phyloP scores from a whole-genome alignment of 2,797 vertebrate genomes.

The Trachurus trachurus region DNA sequence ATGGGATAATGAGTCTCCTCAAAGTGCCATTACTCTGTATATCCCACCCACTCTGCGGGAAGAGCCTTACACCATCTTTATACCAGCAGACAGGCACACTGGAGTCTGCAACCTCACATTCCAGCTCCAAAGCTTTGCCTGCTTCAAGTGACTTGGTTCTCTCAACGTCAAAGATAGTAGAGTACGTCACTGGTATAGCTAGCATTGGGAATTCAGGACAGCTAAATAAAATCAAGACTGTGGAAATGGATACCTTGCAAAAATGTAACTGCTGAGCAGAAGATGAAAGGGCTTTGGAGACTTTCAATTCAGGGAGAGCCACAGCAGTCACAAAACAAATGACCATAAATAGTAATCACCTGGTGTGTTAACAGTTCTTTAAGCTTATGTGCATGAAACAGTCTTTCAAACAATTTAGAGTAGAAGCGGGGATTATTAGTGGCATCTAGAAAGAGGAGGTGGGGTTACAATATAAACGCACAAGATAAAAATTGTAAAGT shows the following conservation, averaged over 20 bases:
- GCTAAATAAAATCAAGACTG: conserved; percentile 77
- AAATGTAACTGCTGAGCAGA: conserved; percentile 58
- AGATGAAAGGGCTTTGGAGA: conserved; percentile 61
- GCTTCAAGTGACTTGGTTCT: conserved; percentile 83
- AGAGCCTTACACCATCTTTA: conserved; percentile 87
- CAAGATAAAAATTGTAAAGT: conserved; percentile 82
- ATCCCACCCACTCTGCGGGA: conserved; percentile 83
- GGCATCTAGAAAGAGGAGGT: conserved; percentile 72
- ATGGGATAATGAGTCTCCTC: conserved; percentile 84
- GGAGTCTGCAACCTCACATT: conserved; percentile 89
- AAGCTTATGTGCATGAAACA: conserved; percentile 57
- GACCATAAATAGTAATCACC: conserved; percentile 41
- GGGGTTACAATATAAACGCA: conserved; percentile 67
- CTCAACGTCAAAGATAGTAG: conserved; percentile 83
- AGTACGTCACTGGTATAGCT: conserved; percentile 81
- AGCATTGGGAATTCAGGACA: conserved; percentile 83
- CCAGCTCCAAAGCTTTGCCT: conserved; percentile 88
- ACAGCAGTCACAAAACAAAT: conserved; percentile 54
- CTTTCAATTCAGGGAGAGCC: conserved; percentile 54
- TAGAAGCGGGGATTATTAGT: conserved; percentile 80
- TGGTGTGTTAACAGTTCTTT: conserved; percentile 53
- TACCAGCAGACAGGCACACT: conserved; percentile 86
- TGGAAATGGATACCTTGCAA: conserved; percentile 67
- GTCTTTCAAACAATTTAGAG: conserved; percentile 63
- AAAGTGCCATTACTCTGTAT: conserved; percentile 86